Base-by-base conservation (phyloP, 2,113 vertebrate genomes). In the Pterocles gutturalis region DNA sequence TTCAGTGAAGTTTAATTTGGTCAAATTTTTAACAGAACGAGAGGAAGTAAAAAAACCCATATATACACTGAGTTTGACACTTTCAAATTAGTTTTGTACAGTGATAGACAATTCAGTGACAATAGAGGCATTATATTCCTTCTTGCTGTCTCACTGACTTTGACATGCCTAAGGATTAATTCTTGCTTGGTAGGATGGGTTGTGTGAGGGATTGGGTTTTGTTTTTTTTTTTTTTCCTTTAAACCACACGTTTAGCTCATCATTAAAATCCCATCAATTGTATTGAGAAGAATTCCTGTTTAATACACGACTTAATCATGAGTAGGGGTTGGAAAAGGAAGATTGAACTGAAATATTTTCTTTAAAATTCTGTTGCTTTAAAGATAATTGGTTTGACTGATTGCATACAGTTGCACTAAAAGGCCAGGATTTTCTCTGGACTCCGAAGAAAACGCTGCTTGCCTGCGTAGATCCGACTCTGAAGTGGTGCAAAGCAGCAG, bases 51-150 rank as follows among this genome's bases (percentile, higher is more conserved):
- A 53, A 53, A 72, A 55, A 16, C 16, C 17, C 46, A 28, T 43
- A 24, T 25, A 55, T 43, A 38, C 24, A 71, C 41, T 4, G 25
- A 71, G 19, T 67, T 82, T 58, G 79, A 49, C 78, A 76, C 83
- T 90, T 81, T n/a, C 67, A 80, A 77, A 84, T 77, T 69, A 71
- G 43, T 95, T 93, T 96, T 85, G 29, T 33, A 55, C 78, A 41
- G 36, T 38, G 53, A 90, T 28, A 65, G 90, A 57, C 58, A 76
- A 57, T 73, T 53, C 71, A 49, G 48, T 72, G 73, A 82, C 49
- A 86, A 83, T 26, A 82, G 26, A 60, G 18, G 13, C 43, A 83
- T 75, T 94, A 58, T 90, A 73, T 73, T 65, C 20, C 54, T 65
- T n/a, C 77, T 62, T 93, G 72, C 22, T 69, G 36, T 51, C 29